These are phyloP conservation scores for Centropus bengalensis DNA, from an alignment of 2,113 vertebrate genomes.

Conservation along the genomic window DNA sequence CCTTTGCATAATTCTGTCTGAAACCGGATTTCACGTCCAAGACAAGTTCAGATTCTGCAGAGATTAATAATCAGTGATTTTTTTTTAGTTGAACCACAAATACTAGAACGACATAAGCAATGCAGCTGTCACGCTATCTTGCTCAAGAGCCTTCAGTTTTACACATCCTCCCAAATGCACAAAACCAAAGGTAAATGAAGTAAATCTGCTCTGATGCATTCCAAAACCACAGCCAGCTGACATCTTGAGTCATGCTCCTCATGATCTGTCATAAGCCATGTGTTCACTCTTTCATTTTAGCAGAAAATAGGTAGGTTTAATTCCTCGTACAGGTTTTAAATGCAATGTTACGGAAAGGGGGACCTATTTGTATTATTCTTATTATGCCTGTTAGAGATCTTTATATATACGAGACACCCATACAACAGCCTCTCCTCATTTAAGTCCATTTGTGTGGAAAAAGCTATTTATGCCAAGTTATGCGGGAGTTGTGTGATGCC, in stretches of 20 bases:
- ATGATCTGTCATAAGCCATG: slow-evolving; percentile 35
- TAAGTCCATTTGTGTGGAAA: neutral
- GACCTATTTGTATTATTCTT: neutral
- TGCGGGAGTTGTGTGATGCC: neutral
- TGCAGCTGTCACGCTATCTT: neutral
- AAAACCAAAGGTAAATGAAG: neutral
- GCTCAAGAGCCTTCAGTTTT: neutral
- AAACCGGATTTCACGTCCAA: neutral
- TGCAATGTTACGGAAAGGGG: neutral
- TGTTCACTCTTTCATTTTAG: slow-evolving; percentile 12
- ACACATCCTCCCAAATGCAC: neutral
- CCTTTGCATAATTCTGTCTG: neutral
- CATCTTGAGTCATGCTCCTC: slow-evolving; percentile 39
- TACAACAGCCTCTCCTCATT: neutral
- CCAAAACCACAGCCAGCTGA: neutral
- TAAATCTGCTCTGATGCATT: neutral
- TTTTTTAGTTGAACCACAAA: neutral
- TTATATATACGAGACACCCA: neutral
- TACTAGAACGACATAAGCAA: neutral
- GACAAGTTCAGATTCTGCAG: neutral
- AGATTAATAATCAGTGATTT: neutral
- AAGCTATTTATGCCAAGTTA: neutral
- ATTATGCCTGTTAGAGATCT: neutral
- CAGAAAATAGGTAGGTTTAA: neutral
- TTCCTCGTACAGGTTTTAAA: neutral